Conservation (phyloP, 1,140 invertebrate species). For the Asbolus verrucosus region DNA sequence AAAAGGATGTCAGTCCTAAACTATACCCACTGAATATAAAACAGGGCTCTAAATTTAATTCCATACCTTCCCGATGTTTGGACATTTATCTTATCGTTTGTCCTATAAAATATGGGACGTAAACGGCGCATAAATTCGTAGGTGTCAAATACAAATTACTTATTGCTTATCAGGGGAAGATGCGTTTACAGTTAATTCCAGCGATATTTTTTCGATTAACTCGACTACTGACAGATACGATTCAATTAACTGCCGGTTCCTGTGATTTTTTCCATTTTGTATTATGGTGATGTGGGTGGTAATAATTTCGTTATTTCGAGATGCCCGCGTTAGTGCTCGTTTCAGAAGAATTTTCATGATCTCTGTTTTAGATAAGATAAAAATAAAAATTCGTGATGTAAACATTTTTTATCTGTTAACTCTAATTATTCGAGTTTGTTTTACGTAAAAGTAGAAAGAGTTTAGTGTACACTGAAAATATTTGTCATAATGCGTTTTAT, state of each 20-base stretch:
- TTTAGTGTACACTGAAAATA: conserved; percentile 26
- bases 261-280: conserved; percentile 8
- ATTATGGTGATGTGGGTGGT: conserved; percentile 16
- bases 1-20: conserved; percentile 48
- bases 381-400: conserved; percentile 32
- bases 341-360: conserved; percentile 26
- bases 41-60: conserved; percentile 49
- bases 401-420: conserved; percentile 35
- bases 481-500: conserved; percentile 24
- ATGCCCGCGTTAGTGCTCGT: background rate
- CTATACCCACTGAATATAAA: conserved; percentile 47
- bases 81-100: conserved; percentile 48
- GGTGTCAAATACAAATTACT: conserved; percentile 46
- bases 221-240: conserved; percentile 13
- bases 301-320: conserved; percentile 13
- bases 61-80: conserved; percentile 47
- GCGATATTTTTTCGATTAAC: conserved; percentile 29
- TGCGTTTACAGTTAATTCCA: conserved; percentile 31
- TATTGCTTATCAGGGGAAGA: conserved; percentile 34
- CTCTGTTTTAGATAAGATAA: conserved; percentile 22
- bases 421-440: conserved; percentile 31
- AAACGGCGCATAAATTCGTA: conserved; percentile 45
- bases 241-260: conserved; percentile 17
- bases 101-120: conserved; percentile 48
- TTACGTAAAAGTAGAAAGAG: conserved; percentile 35